Percentiles rank a stretch among this genome's conserved stretches.
Conservation (phyloP, 2,113 vertebrate genomes). For the Ornithorhynchus anatinus region DNA sequence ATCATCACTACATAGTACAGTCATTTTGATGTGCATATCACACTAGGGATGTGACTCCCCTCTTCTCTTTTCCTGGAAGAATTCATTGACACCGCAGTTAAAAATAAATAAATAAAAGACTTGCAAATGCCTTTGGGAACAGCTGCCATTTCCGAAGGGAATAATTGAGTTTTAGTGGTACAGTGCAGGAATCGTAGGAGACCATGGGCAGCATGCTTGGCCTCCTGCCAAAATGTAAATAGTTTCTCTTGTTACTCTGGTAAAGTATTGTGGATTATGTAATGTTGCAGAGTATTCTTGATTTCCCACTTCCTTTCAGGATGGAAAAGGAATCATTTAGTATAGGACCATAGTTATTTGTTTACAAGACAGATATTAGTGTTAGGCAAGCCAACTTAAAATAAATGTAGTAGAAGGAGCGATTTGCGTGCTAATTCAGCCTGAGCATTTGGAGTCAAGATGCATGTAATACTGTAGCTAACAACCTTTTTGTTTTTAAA, state of each 20-base stretch:
- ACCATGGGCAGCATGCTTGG: background rate
- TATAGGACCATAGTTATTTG: constrained; percentile 22
- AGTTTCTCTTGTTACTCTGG: constrained; percentile 33
- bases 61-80: accelerated
- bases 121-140: background rate
- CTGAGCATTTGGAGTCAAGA: background rate
- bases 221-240: constrained; percentile 17
- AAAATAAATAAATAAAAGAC: background rate
- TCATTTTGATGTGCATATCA: too few relatives aligned
- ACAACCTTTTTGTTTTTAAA: background rate
- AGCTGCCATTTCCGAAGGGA: background rate
- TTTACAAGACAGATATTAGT: constrained; percentile 9
- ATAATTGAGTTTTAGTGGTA: background rate
- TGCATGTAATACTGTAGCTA: background rate
- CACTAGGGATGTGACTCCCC: too few relatives aligned
- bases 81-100: background rate
- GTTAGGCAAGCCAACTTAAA: background rate
- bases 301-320: constrained; percentile 3
- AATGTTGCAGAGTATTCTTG: constrained; percentile 5
- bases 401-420: background rate
- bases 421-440: background rate
- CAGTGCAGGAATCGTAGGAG: background rate
- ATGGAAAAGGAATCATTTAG: background rate
- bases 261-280: constrained; percentile 19
- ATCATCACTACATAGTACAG: too few relatives aligned